Base-by-base conservation (phyloP, 2,888 invertebrate genomes). In the Cremastinae sp. region DNA sequence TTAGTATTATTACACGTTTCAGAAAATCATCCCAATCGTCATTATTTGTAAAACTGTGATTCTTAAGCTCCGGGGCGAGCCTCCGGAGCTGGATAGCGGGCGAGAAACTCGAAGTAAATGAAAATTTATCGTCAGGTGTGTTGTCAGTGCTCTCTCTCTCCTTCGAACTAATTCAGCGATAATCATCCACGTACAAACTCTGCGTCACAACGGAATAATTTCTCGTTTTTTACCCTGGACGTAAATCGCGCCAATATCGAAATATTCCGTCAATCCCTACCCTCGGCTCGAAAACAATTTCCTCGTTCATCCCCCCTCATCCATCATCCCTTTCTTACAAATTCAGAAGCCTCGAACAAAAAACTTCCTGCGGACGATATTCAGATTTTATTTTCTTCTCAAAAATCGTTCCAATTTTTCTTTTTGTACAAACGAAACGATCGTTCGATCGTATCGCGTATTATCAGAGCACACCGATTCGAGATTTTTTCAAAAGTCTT, bases 1-100 rank as follows among this genome's bases (percentile, higher is more conserved):
- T 83, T 81, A 82, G 81, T 81, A 82, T 81, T 84, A 81, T 85
- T 83, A 84, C 83, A 84, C 82, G 82, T 84, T 61, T 85, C 80
- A 82, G 82, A 84, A 84, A 85, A 85, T 86, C 81, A 85, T 83
- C 80, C 80, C 81, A 74, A 77, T 79, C 73, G 73, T 75, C 74
- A 56, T 78, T 79, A 78, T 45, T 79, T 59, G 68, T 73, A 66
- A 75, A 78, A 61, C 64, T 58, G 53, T 68, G 64, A 51, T 36
- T 41, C 3, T 74, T 68, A 69, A 66, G 70, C 73, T 72, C 69
- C 69, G 51, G 66, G 59, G 72, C 70, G 75, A 75, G 72, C 53
- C 65, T 61, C 79, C 78, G 64, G 68, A 69, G 66, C 58, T 62
- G 28, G 45, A 22, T 16, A 45, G 41, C 51, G 59, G 59, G 69